Conservation (phyloP, 2,113 vertebrate species). For the Chauna torquata region DNA sequence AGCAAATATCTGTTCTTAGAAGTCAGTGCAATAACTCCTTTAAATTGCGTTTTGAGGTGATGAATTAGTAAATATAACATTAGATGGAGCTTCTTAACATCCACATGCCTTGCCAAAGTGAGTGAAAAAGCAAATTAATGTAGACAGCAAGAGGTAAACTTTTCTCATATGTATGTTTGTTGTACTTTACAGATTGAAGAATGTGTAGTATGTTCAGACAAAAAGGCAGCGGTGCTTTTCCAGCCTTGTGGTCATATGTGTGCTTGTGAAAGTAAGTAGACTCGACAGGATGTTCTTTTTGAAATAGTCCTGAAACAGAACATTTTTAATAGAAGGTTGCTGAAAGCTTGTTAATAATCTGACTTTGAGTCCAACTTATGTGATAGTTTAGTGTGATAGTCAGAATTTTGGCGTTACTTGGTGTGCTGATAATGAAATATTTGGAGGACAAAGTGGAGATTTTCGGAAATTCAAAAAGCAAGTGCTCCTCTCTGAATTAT, state of each 20-base stretch:
- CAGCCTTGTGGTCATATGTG: constrained; percentile 99
- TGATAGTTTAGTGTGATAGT: background rate
- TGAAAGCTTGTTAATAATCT: background rate
- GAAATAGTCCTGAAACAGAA: background rate
- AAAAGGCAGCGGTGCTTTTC: constrained; percentile 98
- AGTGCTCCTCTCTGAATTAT: background rate
- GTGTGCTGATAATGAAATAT: background rate
- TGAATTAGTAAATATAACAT: background rate
- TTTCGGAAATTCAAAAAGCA: background rate
- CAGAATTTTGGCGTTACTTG: background rate
- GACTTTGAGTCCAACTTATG: background rate
- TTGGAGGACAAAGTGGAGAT: background rate
- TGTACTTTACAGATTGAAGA: constrained; percentile 89
- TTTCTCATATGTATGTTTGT: background rate
- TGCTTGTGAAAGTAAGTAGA: constrained; percentile 98
- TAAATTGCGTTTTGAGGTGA: background rate
- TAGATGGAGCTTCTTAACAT: background rate
- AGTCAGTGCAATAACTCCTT: background rate
- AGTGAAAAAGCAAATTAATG: background rate
- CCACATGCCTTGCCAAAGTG: background rate
- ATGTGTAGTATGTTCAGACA: constrained; percentile 98
- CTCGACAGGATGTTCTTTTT: background rate
- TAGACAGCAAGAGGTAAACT: background rate
- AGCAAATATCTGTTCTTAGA: background rate
- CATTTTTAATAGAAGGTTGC: background rate